These are phyloP conservation scores for Myrmophylax atrothorax DNA, from an alignment of 2,113 vertebrate genomes.

Conservation along the genomic window DNA sequence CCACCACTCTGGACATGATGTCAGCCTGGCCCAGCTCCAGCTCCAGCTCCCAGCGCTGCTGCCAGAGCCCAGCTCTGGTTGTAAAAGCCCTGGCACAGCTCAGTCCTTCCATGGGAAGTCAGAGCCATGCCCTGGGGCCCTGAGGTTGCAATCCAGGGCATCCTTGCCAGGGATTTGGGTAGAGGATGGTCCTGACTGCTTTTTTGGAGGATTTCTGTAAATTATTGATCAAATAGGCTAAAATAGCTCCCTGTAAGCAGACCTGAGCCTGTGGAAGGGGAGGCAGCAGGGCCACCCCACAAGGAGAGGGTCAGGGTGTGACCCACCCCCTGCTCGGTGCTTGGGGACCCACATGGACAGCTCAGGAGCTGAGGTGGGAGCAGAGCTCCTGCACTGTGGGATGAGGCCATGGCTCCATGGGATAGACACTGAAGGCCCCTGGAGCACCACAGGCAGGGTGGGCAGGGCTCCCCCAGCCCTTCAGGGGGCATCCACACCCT, in stretches of 20 bases:
- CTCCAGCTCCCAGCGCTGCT: neutral
- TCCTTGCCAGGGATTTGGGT: neutral
- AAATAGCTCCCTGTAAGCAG: neutral
- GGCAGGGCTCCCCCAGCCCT: neutral
- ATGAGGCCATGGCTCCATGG: rapidly evolving
- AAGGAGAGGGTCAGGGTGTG: neutral
- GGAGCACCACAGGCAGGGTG: neutral
- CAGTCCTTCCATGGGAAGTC: neutral
- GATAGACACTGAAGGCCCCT: neutral
- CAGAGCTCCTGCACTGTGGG: neutral
- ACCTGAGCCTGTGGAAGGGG: neutral
- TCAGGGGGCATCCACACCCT: rapidly evolving
- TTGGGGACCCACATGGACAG: neutral
- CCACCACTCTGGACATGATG: rapidly evolving
- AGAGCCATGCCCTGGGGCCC: neutral
- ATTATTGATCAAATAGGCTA: neutral
- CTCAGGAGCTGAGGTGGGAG: neutral
- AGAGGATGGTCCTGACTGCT: neutral
- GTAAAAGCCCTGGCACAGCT: neutral
- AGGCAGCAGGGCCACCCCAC: neutral
- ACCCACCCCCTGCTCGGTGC: neutral
- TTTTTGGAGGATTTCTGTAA: neutral
- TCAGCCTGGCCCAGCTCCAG: neutral
- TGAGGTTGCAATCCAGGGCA: rapidly evolving
- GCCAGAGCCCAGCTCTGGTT: rapidly evolving